Evolutionary conservation across 2,797 vertebrate genomes (phyloP).

Genomic region (Esox masquinongy): DNA sequence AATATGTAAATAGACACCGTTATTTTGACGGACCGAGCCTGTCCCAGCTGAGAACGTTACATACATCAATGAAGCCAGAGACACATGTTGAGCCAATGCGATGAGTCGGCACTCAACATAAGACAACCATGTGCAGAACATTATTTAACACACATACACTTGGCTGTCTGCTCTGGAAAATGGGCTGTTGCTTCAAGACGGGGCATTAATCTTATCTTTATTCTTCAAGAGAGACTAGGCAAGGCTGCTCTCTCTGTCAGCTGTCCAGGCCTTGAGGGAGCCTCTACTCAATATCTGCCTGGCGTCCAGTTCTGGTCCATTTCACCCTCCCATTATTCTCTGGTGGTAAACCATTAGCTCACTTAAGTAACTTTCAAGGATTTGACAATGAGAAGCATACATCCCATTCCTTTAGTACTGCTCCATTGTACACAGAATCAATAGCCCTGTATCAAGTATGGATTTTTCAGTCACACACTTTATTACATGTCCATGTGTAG

Average conservation of each 20-base stretch:
- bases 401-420: conserved; percentile 9
- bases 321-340: conserved; percentile 38
- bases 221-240: conserved; percentile 54
- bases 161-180: conserved; percentile 44
- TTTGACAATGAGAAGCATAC: conserved; percentile 30
- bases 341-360: conserved; percentile 32
- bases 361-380: conserved; percentile 38
- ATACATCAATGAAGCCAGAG: conserved; percentile 25
- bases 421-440: background rate
- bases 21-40: background rate
- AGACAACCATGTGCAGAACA: conserved; percentile 5
- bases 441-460: background rate
- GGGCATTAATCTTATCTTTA: conserved; percentile 70
- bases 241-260: conserved; percentile 59
- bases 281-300: conserved; percentile 64
- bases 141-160: conserved; percentile 37
- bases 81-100: conserved; percentile 19
- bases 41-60: conserved; percentile 13
- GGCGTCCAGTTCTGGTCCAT: conserved; percentile 65
- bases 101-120: conserved; percentile 13
- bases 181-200: conserved; percentile 66
- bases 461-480: conserved; percentile 5
- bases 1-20: background rate
- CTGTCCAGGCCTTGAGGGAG: conserved; percentile 60
- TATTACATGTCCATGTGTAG: conserved; percentile 18